phyloP scores from a whole-genome alignment of 2,797 vertebrate species.

The Oreonectes daqikongensis region DNA sequence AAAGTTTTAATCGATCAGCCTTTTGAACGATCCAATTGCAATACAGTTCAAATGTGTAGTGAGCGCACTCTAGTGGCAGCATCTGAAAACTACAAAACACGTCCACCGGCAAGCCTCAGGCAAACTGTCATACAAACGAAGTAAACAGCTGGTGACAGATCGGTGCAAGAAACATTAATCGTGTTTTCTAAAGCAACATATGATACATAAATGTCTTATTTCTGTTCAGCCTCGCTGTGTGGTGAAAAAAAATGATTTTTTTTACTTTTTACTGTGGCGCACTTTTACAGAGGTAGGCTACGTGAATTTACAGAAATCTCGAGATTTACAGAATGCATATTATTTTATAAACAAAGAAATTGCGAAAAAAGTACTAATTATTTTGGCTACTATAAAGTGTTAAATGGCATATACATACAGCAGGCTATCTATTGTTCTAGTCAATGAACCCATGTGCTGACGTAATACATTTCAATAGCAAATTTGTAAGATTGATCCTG shows the following conservation, averaged over 20 bases:
- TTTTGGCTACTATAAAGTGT: neutral
- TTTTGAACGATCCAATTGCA: neutral
- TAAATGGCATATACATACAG: no score
- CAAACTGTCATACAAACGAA: conserved; percentile 10
- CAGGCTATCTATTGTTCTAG: no score
- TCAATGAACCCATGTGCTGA: no score
- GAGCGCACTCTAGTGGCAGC: conserved; percentile 24
- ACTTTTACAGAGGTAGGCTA: no score
- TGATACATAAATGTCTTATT: conserved; percentile 10
- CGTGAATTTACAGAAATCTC: no score
- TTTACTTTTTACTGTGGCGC: no score
- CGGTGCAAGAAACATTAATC: neutral
- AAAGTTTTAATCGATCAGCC: neutral
- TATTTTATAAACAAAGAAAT: no score
- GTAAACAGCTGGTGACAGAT: neutral
- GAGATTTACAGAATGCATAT: no score
- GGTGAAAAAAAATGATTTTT: neutral
- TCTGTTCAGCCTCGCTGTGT: neutral
- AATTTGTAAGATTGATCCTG: neutral
- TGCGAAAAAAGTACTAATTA: neutral
- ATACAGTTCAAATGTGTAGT: neutral
- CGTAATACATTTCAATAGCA: neutral
- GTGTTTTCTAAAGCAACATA: conserved; percentile 21
- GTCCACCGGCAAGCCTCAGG: conserved; percentile 22
- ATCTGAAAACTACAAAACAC: neutral